phyloP scores from a whole-genome alignment of 2,888 invertebrate species.

The Hypomecis punctinalis region DNA sequence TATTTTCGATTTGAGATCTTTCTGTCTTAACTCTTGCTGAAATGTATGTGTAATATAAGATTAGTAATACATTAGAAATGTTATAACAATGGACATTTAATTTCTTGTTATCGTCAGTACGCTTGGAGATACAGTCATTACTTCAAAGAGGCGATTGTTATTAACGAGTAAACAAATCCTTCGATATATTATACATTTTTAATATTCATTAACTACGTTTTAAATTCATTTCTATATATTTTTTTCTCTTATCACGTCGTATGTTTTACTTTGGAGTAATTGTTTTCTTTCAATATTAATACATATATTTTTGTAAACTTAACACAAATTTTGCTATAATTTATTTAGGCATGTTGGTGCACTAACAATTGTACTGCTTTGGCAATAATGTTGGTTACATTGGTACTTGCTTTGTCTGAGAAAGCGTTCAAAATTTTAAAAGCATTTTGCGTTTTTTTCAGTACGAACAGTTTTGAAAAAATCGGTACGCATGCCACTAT shows the following conservation, averaged over 20 bases:
- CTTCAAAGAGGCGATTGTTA: slow-evolving; percentile 98
- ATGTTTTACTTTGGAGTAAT: slow-evolving; percentile 50
- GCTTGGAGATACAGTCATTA: slow-evolving; percentile 98
- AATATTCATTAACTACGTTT: slow-evolving; percentile 77
- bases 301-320: slow-evolving; percentile 43
- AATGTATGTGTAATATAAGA: slow-evolving; percentile 38
- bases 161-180: slow-evolving; percentile 89
- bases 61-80: slow-evolving; percentile 29
- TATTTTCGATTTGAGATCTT: neutral
- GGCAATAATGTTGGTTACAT: slow-evolving; percentile 20
- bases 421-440: slow-evolving; percentile 50
- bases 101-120: slow-evolving; percentile 87
- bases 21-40: neutral
- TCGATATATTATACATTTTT: slow-evolving; percentile 79
- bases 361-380: slow-evolving; percentile 64
- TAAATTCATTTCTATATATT: slow-evolving; percentile 66
- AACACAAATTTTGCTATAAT: slow-evolving; percentile 57
- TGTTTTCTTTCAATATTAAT: slow-evolving; percentile 47
- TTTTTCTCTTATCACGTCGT: slow-evolving; percentile 66
- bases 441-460: slow-evolving; percentile 66
- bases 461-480: slow-evolving; percentile 70
- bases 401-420: slow-evolving; percentile 21
- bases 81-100: slow-evolving; percentile 71
- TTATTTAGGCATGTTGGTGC: slow-evolving; percentile 75
- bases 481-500: slow-evolving; percentile 75